A percentile compares a stretch with the other conserved stretches of the same genome.
phyloP scores from a whole-genome alignment of 2,888 invertebrate species.

The Brachylomia viminalis region DNA sequence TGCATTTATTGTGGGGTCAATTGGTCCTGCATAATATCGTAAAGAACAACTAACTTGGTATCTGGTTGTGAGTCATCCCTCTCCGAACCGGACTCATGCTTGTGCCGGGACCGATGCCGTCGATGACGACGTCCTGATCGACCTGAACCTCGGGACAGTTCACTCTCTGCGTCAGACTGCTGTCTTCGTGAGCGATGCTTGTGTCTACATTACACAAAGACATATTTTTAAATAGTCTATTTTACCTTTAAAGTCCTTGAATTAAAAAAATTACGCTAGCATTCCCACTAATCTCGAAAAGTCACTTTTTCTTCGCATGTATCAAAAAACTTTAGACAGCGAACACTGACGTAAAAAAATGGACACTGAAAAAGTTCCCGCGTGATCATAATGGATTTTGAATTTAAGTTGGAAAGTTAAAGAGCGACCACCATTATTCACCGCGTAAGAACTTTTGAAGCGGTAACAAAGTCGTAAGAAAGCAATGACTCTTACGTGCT shows the following conservation, averaged over 20 bases:
- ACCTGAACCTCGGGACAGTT: slow-evolving; percentile 95
- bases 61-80: slow-evolving; percentile 91
- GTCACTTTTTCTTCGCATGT: slow-evolving; percentile 21
- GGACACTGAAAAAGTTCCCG: slow-evolving; percentile 56
- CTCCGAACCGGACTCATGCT: slow-evolving; percentile 94
- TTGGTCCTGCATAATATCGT: neutral
- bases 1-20: neutral
- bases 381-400: slow-evolving; percentile 61
- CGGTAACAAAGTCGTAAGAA: slow-evolving; percentile 57
- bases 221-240: neutral
- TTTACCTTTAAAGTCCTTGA: neutral
- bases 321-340: slow-evolving; percentile 53
- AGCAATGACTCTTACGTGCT: slow-evolving; percentile 37
- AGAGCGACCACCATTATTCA: slow-evolving; percentile 63
- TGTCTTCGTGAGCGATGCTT: slow-evolving; percentile 94
- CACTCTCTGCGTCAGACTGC: slow-evolving; percentile 97
- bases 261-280: neutral
- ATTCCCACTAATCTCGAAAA: slow-evolving; percentile 17
- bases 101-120: slow-evolving; percentile 94
- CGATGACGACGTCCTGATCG: slow-evolving; percentile 94
- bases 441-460: slow-evolving; percentile 53
- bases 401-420: slow-evolving; percentile 62
- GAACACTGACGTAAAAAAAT: slow-evolving; percentile 51
- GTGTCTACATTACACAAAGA: slow-evolving; percentile 87
- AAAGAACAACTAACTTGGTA: slow-evolving; percentile 80